Evolutionary conservation across 2,113 vertebrate genomes (phyloP).

Genomic region (Bostrychus sinensis): DNA sequence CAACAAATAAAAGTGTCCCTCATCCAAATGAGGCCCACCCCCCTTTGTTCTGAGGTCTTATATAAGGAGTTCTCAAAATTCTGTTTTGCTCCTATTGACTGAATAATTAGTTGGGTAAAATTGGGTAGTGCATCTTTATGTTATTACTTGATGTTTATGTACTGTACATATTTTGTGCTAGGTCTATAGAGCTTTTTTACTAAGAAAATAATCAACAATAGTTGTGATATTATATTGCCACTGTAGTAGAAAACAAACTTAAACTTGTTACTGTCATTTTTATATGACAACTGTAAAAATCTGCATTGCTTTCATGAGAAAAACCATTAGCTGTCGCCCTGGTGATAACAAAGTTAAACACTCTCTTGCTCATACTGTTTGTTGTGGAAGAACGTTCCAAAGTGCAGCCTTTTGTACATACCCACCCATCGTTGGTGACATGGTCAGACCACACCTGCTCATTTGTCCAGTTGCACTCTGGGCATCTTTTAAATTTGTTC

Average conservation of each 20-base stretch:
- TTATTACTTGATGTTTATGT: too few species aligned
- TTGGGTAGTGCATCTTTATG: too few species aligned
- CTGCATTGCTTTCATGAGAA: not conserved
- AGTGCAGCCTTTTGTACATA: constrained; percentile 40
- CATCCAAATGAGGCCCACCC: too few species aligned
- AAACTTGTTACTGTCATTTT: not conserved
- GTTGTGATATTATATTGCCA: not conserved
- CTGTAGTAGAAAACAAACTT: not conserved
- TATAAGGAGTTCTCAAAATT: too few species aligned
- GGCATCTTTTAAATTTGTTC: constrained; percentile 13
- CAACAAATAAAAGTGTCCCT: too few species aligned
- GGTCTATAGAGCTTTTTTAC: too few species aligned
- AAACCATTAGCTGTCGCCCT: not conserved
- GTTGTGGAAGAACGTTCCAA: constrained; percentile 46
- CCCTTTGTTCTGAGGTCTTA: too few species aligned
- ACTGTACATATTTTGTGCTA: too few species aligned
- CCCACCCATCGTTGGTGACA: constrained; percentile 13
- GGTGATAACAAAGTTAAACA: constrained; percentile 3
- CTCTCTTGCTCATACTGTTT: constrained; percentile 6
- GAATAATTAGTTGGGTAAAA: too few species aligned
- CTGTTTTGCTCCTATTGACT: too few species aligned
- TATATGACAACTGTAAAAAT: not conserved
- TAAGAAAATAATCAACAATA: too few species aligned
- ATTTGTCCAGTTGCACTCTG: constrained; percentile 28
- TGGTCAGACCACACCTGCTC: constrained; percentile 11